Conservation (phyloP, 2,888 invertebrate species). For the Noctua janthe region DNA sequence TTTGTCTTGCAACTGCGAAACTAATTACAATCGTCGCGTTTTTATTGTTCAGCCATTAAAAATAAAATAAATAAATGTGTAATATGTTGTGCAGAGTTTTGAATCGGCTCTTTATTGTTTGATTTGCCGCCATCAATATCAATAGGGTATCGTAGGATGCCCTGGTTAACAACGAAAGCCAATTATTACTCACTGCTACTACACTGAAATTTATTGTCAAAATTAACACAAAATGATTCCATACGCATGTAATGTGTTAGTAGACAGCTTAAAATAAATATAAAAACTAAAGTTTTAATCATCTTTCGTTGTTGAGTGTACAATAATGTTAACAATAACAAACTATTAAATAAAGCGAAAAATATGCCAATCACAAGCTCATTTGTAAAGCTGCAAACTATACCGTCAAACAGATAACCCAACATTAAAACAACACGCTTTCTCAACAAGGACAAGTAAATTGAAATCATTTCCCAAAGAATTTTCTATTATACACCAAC, state of each 20-base stretch:
- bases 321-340: not conserved
- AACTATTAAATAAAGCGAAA: not conserved
- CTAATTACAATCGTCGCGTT: constrained; percentile 65
- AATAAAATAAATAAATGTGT: not conserved
- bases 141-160: not conserved
- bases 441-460: constrained; percentile 65
- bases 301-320: not conserved
- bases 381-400: constrained; percentile 7
- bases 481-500: constrained; percentile 75
- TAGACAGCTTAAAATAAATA: not conserved
- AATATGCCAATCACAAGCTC: not conserved
- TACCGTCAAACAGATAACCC: not conserved
- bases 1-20: constrained; percentile 69
- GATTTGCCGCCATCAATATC: not conserved
- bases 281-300: not conserved
- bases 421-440: constrained; percentile 35
- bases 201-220: not conserved
- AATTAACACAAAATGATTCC: not conserved
- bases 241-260: not conserved
- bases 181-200: not conserved
- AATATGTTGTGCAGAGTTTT: not conserved
- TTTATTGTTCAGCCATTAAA: constrained; percentile 8
- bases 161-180: not conserved
- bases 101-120: not conserved
- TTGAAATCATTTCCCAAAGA: constrained; percentile 73